phyloP scores from a whole-genome alignment of 2,888 invertebrate species.

The Cerceris rybyensis region DNA sequence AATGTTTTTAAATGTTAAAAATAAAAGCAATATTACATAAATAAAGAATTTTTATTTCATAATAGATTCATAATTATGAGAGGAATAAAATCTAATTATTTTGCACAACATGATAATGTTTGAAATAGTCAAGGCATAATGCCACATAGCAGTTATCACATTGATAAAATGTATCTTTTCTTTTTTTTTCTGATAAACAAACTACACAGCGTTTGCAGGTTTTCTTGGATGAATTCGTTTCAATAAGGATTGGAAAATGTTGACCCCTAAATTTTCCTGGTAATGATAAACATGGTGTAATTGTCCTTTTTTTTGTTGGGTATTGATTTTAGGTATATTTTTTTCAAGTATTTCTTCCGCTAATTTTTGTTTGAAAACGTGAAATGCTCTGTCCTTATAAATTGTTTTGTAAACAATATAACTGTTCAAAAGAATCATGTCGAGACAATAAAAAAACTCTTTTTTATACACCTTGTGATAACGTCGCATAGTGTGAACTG shows the following conservation, averaged over 20 bases:
- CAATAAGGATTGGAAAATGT: no score
- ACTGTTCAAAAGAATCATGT: not conserved
- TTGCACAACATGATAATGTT: not conserved
- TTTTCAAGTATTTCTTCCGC: slow-evolving; percentile 19
- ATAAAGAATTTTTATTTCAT: slow-evolving; percentile 5
- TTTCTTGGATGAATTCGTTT: no score
- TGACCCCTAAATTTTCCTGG: no score
- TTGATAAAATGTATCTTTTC: no score
- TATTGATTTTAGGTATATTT: slow-evolving; percentile 9
- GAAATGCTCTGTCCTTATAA: slow-evolving; percentile 17
- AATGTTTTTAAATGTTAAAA: not conserved
- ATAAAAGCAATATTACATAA: not conserved
- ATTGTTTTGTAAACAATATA: slow-evolving; percentile 11
- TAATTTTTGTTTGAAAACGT: slow-evolving; percentile 20
- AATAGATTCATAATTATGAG: not conserved
- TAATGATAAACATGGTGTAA: slow-evolving; percentile 14
- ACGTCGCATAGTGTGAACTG: no score
- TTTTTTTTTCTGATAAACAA: no score
- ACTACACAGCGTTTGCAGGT: no score
- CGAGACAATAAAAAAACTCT: not conserved
- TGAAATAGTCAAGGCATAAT: no score
- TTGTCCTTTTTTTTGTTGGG: not conserved
- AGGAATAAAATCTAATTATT: not conserved
- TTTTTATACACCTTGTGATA: not conserved
- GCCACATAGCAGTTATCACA: no score